Base-by-base conservation (phyloP, 2,797 vertebrate species). In the Gouania willdenowi region DNA sequence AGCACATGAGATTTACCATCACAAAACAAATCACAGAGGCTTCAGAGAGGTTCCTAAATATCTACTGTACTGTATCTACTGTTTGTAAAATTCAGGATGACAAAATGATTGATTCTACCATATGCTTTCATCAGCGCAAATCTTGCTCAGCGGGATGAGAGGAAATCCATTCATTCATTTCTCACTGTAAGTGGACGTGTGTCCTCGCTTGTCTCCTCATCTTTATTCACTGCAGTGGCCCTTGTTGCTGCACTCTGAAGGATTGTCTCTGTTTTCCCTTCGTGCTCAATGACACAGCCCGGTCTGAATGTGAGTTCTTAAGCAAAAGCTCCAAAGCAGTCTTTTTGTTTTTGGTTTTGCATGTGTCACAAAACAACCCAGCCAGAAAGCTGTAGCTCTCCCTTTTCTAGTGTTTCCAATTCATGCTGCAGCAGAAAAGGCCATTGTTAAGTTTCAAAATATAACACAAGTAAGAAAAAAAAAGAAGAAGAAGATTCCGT, bases 201-300 rank as follows among this genome's bases (percentile, higher is more conserved):
- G 61, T 67, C 61, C 69, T 79, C 73, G 48, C 38, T 22, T 60
- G 52, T 67, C 62, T 54, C 51, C 71, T 84, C 71, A 79, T 84
- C 56, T 66, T 72, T 69, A 81, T 82, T 69, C 77, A 61, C 50
- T 8, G 39, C 66, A 32, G 66, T 52, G 52, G 25, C 34, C 27
- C 43, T 58, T 3, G 4, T 48, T 26, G 37, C 44, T 36, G 59
- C 68, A 57, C 62, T 68, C 49, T 66, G 60, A 74, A 61, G 71
- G 66, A 80, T 73, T 66, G 60, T 58, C 46, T 77, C 52, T 33
- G 36, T 69, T 55, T 59, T 37, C 46, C 26, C 55, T 34, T 18
- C 45, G 17, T 48, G 55, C 41, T 69, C 66, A 70, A 48, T 57
- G 41, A 32, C 63, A 61, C n/a, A 11, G 39, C 16, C 34, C 30